phyloP scores from a whole-genome alignment of 2,113 vertebrate species.

The Periophthalmus modestus region DNA sequence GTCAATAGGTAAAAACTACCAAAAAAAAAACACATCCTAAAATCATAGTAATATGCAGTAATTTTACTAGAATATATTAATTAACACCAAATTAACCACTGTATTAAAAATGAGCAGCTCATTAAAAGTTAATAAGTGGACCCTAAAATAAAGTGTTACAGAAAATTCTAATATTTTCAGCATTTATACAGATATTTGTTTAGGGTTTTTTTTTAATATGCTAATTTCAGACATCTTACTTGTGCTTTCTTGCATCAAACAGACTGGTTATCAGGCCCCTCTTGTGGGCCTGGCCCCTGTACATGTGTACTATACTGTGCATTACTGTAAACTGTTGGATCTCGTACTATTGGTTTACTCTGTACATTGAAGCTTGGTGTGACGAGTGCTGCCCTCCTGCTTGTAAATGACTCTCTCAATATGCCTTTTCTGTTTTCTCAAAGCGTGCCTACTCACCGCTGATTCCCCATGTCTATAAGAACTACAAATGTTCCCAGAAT shows the following conservation, averaged over 20 bases:
- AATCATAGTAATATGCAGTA: too few species aligned
- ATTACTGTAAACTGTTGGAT: slow-evolving; percentile 26
- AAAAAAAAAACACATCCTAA: too few species aligned
- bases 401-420: slow-evolving; percentile 46
- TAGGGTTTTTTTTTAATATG: too few species aligned
- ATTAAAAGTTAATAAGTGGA: too few species aligned
- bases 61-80: too few species aligned
- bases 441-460: slow-evolving; percentile 55
- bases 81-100: too few species aligned
- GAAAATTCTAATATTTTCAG: neutral
- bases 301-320: slow-evolving; percentile 43
- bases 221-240: neutral
- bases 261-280: too few species aligned
- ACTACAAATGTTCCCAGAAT: slow-evolving; percentile 27
- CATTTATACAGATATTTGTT: neutral
- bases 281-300: slow-evolving; percentile 10
- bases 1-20: too few species aligned
- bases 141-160: too few species aligned
- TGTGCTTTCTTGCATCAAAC: neutral
- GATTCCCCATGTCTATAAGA: slow-evolving; percentile 30
- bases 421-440: slow-evolving; percentile 42
- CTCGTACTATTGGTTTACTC: slow-evolving; percentile 3
- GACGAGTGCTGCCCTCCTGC: slow-evolving; percentile 35
- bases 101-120: too few species aligned
- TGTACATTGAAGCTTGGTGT: slow-evolving; percentile 15